Evolutionary conservation across 1,140 invertebrate species (phyloP).

Genomic region (Marisa cornuarietis): DNA sequence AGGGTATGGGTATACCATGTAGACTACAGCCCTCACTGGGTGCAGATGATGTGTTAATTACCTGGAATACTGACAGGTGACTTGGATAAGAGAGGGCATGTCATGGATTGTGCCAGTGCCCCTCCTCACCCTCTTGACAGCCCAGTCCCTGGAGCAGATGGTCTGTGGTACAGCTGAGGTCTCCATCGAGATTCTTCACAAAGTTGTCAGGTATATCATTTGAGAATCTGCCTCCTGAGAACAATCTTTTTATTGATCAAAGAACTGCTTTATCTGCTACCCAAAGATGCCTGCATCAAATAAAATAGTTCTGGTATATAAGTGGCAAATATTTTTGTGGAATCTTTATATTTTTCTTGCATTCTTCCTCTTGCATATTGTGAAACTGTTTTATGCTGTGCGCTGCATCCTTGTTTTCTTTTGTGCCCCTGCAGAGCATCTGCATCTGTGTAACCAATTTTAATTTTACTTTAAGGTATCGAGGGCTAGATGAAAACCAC

Average conservation of each 20-base stretch:
- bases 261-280: too few relatives aligned
- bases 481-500: slow-evolving; percentile 74
- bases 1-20: not conserved
- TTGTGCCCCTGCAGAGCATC: not conserved
- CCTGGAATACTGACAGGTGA: slow-evolving; percentile 61
- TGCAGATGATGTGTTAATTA: slow-evolving; percentile 11
- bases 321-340: too few relatives aligned
- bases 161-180: slow-evolving; percentile 76
- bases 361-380: not conserved
- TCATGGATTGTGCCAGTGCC: slow-evolving; percentile 75
- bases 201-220: slow-evolving; percentile 71
- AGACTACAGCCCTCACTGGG: not conserved
- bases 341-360: too few relatives aligned
- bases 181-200: slow-evolving; percentile 72
- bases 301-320: too few relatives aligned
- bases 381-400: not conserved
- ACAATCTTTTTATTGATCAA: too few relatives aligned
- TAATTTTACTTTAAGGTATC: slow-evolving; percentile 66
- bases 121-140: slow-evolving; percentile 73
- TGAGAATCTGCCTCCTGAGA: not conserved
- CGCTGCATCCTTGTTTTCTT: not conserved
- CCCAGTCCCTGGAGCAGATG: slow-evolving; percentile 73
- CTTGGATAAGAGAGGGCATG: slow-evolving; percentile 75
- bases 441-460: not conserved
- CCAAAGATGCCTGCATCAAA: too few relatives aligned